Percentiles rank a stretch among this genome's conserved stretches.
Conservation (phyloP, 2,113 vertebrate species). For the Epinephelus moara region DNA sequence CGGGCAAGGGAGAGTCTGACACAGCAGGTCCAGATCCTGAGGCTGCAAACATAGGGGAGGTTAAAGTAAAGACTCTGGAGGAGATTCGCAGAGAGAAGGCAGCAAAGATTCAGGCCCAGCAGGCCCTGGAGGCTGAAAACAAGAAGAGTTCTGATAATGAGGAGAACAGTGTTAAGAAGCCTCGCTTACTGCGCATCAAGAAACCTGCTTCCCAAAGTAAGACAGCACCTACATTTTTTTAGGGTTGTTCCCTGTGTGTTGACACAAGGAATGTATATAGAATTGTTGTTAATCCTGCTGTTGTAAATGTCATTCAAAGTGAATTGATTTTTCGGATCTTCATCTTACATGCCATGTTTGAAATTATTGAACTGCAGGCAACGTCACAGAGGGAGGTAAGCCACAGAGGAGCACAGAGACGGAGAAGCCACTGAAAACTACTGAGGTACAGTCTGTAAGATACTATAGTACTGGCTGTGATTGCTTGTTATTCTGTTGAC, state of each 20-base stretch:
- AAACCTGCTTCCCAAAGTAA: slow-evolving; percentile 82
- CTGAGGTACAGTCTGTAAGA: slow-evolving; percentile 54
- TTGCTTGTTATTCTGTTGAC: background rate
- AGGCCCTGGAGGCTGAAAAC: slow-evolving; percentile 21
- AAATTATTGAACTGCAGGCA: slow-evolving; percentile 36
- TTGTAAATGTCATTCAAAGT: background rate
- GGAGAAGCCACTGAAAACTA: slow-evolving; percentile 19
- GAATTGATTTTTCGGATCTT: background rate
- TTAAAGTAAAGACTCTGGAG: slow-evolving; percentile 92
- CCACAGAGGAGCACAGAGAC: slow-evolving; percentile 44
- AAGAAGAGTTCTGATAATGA: slow-evolving; percentile 35
- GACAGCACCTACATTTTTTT: background rate
- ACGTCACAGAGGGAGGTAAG: background rate
- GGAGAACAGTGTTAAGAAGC: slow-evolving; percentile 59
- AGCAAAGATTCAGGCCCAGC: slow-evolving; percentile 81
- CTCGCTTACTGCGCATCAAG: slow-evolving; percentile 75
- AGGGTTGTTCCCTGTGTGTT: background rate
- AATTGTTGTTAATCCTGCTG: background rate
- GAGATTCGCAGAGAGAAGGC: slow-evolving; percentile 96
- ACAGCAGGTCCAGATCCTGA: background rate
- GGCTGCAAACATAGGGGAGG: slow-evolving; percentile 43
- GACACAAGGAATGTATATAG: background rate
- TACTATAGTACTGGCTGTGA: background rate
- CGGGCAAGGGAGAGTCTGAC: slow-evolving; percentile 8
- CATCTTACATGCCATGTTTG: background rate